Percentiles rank a stretch among this genome's conserved stretches.
phyloP scores from a whole-genome alignment of 1,140 invertebrate species.

The Bombus sylvicola region DNA sequence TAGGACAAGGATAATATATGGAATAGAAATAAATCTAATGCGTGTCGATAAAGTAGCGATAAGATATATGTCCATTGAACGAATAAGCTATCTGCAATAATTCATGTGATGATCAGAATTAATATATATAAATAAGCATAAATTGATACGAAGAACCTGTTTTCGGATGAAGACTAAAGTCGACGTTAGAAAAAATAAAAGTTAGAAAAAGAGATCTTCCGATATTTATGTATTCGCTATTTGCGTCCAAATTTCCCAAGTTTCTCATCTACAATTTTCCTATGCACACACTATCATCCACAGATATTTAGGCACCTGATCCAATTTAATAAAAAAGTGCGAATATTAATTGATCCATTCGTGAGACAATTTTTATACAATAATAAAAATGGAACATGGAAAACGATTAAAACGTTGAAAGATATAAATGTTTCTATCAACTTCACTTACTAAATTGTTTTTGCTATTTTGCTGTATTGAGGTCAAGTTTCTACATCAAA shows the following conservation, averaged over 20 bases:
- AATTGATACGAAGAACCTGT: not conserved
- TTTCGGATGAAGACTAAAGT: not conserved
- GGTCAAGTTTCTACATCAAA: not conserved
- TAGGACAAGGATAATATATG: not conserved
- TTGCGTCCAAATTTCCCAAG: not conserved
- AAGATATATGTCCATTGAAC: not conserved
- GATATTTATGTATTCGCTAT: not conserved
- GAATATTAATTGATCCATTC: not conserved
- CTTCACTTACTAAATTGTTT: not conserved
- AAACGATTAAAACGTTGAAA: not conserved
- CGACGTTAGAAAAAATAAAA: not conserved
- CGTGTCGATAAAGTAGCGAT: not conserved
- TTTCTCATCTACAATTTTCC: not conserved
- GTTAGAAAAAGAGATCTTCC: not conserved
- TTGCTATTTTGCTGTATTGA: not conserved
- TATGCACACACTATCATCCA: not conserved
- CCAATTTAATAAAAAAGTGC: not conserved
- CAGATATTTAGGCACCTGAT: not conserved
- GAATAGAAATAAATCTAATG: constrained; percentile 1
- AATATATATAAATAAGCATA: not conserved
- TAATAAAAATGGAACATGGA: too few relatives aligned
- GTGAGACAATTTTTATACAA: too few relatives aligned
- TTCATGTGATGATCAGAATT: not conserved
- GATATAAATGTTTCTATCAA: not conserved
- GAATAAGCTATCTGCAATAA: not conserved